Base-by-base conservation (phyloP, 2,797 vertebrate species). In the Odontamblyopus lacepedii region DNA sequence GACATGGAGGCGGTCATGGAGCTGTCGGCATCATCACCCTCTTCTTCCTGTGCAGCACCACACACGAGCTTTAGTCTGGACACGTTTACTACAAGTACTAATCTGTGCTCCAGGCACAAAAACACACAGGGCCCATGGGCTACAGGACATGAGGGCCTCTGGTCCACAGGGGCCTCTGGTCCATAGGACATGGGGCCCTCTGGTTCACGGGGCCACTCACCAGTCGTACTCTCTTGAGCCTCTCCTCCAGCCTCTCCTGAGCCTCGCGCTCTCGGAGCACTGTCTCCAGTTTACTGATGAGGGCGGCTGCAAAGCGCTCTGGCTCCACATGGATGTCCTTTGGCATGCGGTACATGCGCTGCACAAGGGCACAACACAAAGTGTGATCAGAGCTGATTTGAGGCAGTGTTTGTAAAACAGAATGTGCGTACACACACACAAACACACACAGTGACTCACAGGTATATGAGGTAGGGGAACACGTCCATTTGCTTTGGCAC, bases 391-490 rank as follows among this genome's bases (percentile, higher is more conserved):
- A 48, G 44, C 6, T 16, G 12, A 16, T 48, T 16, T 48, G 44
- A 23, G 23, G 11, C 53, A 55, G 6, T 55, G 2, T 55, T 55
- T 55, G 53, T 55, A n/a, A 55, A 53, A 53, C 1, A n/a, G 18
- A 9, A 32, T n/a, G 19, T 35, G 6, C 4, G 5, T 5, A 32
- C 35, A 8, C 7, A 38, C 8, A 7, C 35, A 38, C 35, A 9
- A 1, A 13, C 2, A 2, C 56, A 32, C 55, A 5, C 8, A 12
- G 30, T 9, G 16, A 93, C 95, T 96, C 92, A 97, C 96, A 93
- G 97, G 97, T 93, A 98, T 97, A 94, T 97, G 97, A 95, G 96
- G 96, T 94, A 98, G 96, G 86, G 96, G 95, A 86, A 96, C 96
- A 12, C 95, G 95, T 89, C 96, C 96, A 63, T 98, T 98, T 84